phyloP scores from a whole-genome alignment of 1,140 invertebrate species.

The Vanessa tameamea region DNA sequence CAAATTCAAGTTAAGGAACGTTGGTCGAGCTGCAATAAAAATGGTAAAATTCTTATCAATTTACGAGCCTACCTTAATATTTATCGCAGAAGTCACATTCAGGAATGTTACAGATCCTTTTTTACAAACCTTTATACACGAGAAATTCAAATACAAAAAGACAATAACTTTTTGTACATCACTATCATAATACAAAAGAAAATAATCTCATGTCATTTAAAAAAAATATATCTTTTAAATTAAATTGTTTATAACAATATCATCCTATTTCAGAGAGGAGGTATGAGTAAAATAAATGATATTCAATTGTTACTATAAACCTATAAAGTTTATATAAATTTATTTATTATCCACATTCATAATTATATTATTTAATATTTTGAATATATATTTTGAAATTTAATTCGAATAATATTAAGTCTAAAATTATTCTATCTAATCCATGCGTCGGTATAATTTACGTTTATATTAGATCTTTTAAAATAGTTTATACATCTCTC shows the following conservation, averaged over 20 bases:
- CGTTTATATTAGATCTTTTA: conserved; percentile 40
- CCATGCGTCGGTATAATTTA: conserved; percentile 56
- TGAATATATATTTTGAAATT: background rate
- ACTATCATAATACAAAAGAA: background rate
- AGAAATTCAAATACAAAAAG: background rate
- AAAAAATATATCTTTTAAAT: too few species aligned
- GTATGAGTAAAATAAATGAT: background rate
- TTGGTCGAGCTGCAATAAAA: conserved; percentile 95
- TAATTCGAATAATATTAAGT: background rate
- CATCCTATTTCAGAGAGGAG: background rate
- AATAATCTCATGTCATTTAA: background rate
- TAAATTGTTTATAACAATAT: background rate
- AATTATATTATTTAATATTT: background rate
- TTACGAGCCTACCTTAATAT: conserved; percentile 22
- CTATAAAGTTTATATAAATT: background rate
- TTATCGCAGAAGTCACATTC: background rate
- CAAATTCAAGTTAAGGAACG: conserved; percentile 97
- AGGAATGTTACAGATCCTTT: background rate
- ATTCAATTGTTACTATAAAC: background rate
- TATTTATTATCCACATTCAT: background rate
- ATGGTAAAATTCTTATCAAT: conserved; percentile 44
- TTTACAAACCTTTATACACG: background rate
- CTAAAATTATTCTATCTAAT: conserved; percentile 39
- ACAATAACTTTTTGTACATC: background rate
- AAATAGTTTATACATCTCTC: conserved; percentile 35